Base-by-base conservation (phyloP, 2,888 invertebrate species). In the Hemaris fuciformis region DNA sequence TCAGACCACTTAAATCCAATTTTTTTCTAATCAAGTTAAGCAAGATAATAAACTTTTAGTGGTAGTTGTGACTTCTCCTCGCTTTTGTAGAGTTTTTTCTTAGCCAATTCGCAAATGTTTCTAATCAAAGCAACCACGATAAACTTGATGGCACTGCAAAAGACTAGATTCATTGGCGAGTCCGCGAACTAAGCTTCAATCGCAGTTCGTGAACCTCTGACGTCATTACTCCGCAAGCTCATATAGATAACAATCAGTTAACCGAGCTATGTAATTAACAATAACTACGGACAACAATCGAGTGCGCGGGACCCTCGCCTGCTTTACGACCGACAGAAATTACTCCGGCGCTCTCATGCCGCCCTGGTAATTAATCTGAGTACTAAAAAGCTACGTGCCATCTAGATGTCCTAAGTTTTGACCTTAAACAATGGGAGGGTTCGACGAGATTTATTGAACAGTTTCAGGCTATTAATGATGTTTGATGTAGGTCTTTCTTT, bases 371-470 rank as follows among this genome's bases (percentile, higher is more conserved):
- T 53, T 53, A 53, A 53, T 53, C 18, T 53, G n/a, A 25, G n/a
- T 10, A 31, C 53, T 53, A 31, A 53, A 31, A 53, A 53, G 27
- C 53, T 53, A 31, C 53, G 31, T 27, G 31, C 10, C 53, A 2
- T 10, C 18, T 10, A 18, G 31, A 53, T 31, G 53, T 7, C 22
- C 46, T 38, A 46, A 34, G 34, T 23, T 59, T 59, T 13, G 23
- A 10, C n/a, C 8, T 38, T 48, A 60, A 38, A 59, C 34, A n/a
- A n/a, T n/a, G n/a, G n/a, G n/a, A n/a, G n/a, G n/a, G n/a, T n/a
- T n/a, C n/a, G n/a, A n/a, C n/a, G n/a, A n/a, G n/a, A n/a, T 63
- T n/a, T 64, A 57, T 62, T 58, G 42, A 46, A 27, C 18, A 31
- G 18, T 18, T 20, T 10, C 15, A 3, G 3, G 48, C 13, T 31